Percentiles rank a stretch among this genome's conserved stretches.
phyloP scores from a whole-genome alignment of 2,113 vertebrate species.

The Cettia cetti region DNA sequence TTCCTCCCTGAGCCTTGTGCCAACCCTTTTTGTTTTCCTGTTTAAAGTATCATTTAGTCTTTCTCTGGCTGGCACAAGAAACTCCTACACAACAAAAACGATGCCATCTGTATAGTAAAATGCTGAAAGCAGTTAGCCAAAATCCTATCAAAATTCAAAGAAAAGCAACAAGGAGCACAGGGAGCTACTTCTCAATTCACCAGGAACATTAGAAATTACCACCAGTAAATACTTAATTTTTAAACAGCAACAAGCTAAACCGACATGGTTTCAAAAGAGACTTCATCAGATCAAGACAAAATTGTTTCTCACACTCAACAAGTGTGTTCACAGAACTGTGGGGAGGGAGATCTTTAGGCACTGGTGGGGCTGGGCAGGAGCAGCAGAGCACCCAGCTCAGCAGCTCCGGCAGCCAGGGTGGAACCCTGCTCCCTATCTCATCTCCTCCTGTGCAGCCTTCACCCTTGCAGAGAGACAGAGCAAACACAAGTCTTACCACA shows the following conservation, averaged over 20 bases:
- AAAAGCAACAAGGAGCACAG: not conserved
- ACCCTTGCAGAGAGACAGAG: not conserved
- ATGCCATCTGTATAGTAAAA: not conserved
- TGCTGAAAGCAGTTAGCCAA: not conserved
- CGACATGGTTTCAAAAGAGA: not conserved
- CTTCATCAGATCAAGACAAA: not conserved
- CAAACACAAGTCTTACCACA: not conserved
- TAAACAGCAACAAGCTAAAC: not conserved
- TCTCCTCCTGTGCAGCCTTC: not conserved
- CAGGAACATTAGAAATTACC: not conserved
- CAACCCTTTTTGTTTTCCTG: not conserved
- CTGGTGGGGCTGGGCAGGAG: not conserved
- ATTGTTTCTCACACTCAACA: not conserved
- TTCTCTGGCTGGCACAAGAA: constrained; percentile 25
- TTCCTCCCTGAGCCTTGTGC: not conserved
- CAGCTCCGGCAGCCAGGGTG: not conserved
- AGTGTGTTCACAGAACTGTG: accelerated
- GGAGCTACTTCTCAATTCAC: not conserved
- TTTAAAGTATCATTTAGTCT: not conserved
- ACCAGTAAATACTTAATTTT: not conserved
- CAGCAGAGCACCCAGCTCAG: not conserved
- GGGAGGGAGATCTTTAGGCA: accelerated
- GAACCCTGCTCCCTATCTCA: not conserved
- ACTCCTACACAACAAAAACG: not conserved
- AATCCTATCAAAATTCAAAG: not conserved